Evolutionary conservation across 2,888 invertebrate genomes (phyloP).

Genomic region (Drosophila infuscata): DNA sequence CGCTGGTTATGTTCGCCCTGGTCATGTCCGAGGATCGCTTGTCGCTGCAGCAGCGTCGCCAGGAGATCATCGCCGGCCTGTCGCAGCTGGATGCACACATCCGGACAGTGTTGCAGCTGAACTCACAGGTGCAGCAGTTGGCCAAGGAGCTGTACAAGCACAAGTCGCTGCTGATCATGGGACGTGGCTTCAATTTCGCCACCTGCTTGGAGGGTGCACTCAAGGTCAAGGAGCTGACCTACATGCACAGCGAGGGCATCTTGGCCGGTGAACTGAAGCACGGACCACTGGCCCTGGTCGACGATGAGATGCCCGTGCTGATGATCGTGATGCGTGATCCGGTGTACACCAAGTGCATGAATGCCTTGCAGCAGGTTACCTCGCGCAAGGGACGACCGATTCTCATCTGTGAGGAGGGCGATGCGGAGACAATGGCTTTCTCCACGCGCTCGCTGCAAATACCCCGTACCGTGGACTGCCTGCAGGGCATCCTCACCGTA

Average conservation of each 20-base stretch:
- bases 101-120: conserved; percentile 93
- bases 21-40: conserved; percentile 99
- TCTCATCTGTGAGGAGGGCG: conserved; percentile 96
- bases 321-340: conserved; percentile 99
- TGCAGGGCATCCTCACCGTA: conserved; percentile 96
- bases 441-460: conserved; percentile 93
- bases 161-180: conserved; percentile 98
- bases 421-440: conserved; percentile 92
- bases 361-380: conserved; percentile 97
- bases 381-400: conserved; percentile 97
- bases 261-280: conserved; percentile 99
- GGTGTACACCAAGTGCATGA: conserved; percentile 98
- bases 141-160: conserved; percentile 97
- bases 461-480: conserved; percentile 97
- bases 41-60: conserved; percentile 93
- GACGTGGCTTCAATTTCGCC: conserved; percentile 98
- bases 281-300: conserved; percentile 98
- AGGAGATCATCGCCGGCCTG: conserved; percentile 95
- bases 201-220: conserved; percentile 98
- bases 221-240: conserved; percentile 99
- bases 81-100: conserved; percentile 94
- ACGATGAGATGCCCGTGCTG: conserved; percentile 98
- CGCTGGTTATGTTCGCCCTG: conserved; percentile 99
- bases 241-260: conserved; percentile 99
- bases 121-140: conserved; percentile 93